These are phyloP conservation scores for Drosophila oshimai DNA, from an alignment of 1,140 invertebrate genomes.

Conservation along the genomic window DNA sequence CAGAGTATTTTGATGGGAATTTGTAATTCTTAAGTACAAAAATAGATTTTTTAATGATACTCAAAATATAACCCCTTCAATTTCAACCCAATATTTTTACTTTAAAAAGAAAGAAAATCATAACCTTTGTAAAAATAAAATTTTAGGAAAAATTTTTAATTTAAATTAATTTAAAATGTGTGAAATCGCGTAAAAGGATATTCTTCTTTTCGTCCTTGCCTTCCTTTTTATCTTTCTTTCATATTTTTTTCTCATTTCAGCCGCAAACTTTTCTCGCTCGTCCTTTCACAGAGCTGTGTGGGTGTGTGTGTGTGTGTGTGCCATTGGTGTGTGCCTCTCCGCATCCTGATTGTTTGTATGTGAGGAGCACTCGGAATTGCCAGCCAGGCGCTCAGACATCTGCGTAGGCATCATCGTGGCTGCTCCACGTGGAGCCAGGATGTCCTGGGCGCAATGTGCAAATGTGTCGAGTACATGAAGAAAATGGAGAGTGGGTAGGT, in stretches of 20 bases:
- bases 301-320: neutral
- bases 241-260: conserved; percentile 39
- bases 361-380: conserved; percentile 44
- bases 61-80: too few relatives aligned
- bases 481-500: neutral
- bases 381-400: conserved; percentile 63
- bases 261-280: conserved; percentile 37
- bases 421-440: conserved; percentile 12
- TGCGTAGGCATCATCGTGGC: conserved; percentile 35
- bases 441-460: conserved; percentile 28
- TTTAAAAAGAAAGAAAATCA: too few relatives aligned
- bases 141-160: neutral
- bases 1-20: neutral
- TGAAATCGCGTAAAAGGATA: neutral
- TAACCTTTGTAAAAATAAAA: neutral
- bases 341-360: conserved; percentile 40
- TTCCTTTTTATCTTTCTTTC: neutral
- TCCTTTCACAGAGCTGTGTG: conserved; percentile 3
- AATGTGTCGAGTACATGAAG: conserved; percentile 22
- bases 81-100: too few relatives aligned
- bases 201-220: neutral
- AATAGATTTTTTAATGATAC: too few relatives aligned
- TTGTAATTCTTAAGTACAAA: too few relatives aligned
- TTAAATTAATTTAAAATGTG: neutral
- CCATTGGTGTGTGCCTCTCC: neutral